Evolutionary conservation across 1,140 invertebrate species (phyloP).

Genomic region (Zophobas morio): DNA sequence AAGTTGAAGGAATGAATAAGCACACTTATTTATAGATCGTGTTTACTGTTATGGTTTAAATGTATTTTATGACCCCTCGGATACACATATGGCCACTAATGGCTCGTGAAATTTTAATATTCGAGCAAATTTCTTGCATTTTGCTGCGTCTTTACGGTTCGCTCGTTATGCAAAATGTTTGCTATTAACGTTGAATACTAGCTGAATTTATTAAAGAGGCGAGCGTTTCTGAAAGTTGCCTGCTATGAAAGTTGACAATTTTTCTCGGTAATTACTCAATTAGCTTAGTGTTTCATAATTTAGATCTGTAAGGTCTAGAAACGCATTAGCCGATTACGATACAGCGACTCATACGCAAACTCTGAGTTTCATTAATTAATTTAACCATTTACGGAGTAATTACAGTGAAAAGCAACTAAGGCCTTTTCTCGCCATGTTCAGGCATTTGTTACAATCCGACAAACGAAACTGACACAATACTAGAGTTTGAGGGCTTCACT

Average conservation of each 20-base stretch:
- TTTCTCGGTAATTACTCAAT: constrained; percentile 11
- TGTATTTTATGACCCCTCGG: constrained; percentile 22
- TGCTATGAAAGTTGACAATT: neutral
- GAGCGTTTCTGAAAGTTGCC: neutral
- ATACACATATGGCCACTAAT: constrained; percentile 31
- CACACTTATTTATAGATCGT: constrained; percentile 40
- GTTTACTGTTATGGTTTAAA: constrained; percentile 23
- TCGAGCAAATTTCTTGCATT: constrained; percentile 31
- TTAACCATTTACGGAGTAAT: constrained; percentile 32
- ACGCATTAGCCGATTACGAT: constrained; percentile 9
- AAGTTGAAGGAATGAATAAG: constrained; percentile 33
- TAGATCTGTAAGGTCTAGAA: constrained; percentile 5
- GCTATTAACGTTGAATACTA: constrained; percentile 11
- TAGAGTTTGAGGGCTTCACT: constrained; percentile 20
- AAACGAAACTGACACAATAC: constrained; percentile 31
- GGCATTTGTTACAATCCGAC: constrained; percentile 24
- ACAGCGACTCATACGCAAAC: constrained; percentile 4
- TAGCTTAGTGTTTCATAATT: constrained; percentile 1
- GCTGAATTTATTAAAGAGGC: constrained; percentile 1
- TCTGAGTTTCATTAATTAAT: constrained; percentile 31
- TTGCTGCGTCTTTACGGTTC: constrained; percentile 9
- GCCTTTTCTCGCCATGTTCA: neutral
- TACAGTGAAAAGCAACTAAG: constrained; percentile 16
- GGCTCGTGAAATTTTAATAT: constrained; percentile 45
- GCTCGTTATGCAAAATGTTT: constrained; percentile 28